Evolutionary conservation across 2,888 invertebrate species (phyloP).

Genomic region (Endotricha flammealis): DNA sequence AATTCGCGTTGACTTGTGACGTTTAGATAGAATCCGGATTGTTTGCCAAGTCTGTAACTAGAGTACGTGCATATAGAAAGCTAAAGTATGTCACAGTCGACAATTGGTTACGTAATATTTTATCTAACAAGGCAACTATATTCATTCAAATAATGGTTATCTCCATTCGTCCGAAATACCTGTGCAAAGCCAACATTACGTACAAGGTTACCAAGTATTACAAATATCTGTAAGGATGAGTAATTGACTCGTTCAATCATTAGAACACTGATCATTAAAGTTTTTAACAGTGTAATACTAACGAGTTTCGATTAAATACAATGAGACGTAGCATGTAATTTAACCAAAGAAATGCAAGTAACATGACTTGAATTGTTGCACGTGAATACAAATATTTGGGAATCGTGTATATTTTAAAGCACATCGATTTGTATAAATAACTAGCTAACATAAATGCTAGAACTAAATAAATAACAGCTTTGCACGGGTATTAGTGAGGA

Average conservation of each 20-base stretch:
- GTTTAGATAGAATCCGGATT: slow-evolving; percentile 22
- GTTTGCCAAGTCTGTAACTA: slow-evolving; percentile 44
- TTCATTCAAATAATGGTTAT: slow-evolving; percentile 1
- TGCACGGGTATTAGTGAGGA: too few species aligned
- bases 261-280: slow-evolving; percentile 1
- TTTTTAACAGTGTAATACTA: too few species aligned
- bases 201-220: slow-evolving; percentile 2
- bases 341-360: too few species aligned
- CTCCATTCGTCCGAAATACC: not conserved
- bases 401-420: too few species aligned
- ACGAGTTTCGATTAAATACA: too few species aligned
- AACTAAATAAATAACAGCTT: too few species aligned
- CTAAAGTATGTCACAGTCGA: slow-evolving; percentile 28
- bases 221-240: slow-evolving; percentile 9
- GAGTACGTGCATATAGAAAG: slow-evolving; percentile 18
- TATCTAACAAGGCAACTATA: slow-evolving; percentile 2
- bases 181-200: slow-evolving; percentile 1
- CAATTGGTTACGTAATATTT: slow-evolving; percentile 22
- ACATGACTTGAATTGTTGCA: too few species aligned
- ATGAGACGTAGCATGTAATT: too few species aligned
- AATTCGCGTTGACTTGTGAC: slow-evolving; percentile 18
- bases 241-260: slow-evolving; percentile 4
- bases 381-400: too few species aligned
- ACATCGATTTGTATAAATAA: too few species aligned
- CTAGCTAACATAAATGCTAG: too few species aligned